phyloP scores from a whole-genome alignment of 1,140 invertebrate species.

The Drosophila saltans region DNA sequence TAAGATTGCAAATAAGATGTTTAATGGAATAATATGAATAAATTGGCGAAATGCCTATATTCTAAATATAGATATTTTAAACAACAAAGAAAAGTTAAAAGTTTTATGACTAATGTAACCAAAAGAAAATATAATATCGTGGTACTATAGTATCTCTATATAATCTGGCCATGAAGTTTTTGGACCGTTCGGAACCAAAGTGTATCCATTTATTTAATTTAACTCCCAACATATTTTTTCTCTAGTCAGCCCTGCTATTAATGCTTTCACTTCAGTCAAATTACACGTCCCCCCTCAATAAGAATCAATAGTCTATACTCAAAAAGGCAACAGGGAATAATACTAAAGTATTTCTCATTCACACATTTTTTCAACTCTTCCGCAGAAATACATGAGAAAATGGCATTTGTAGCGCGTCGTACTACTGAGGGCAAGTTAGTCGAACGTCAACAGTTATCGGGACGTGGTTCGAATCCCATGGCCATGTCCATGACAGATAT shows the following conservation, averaged over 20 bases:
- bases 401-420: slow-evolving; percentile 63
- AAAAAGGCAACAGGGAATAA: not conserved
- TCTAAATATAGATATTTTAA: no score
- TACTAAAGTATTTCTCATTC: slow-evolving; percentile 1
- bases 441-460: slow-evolving; percentile 44
- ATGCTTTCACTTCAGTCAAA: not conserved
- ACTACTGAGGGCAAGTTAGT: slow-evolving; percentile 49
- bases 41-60: no score
- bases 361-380: slow-evolving; percentile 7
- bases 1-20: no score
- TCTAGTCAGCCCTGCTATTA: not conserved
- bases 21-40: no score
- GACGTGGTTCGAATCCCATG: not conserved
- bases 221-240: not conserved
- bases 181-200: no score
- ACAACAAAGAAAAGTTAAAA: no score
- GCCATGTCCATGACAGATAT: slow-evolving; percentile 32
- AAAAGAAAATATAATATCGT: no score
- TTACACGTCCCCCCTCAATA: not conserved
- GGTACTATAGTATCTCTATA: no score
- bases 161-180: no score
- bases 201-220: no score
- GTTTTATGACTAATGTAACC: no score
- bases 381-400: slow-evolving; percentile 37
- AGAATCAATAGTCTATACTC: not conserved